A percentile compares a stretch with the other conserved stretches of the same genome.
These are phyloP conservation scores for Oncorhynchus kisutch DNA, from an alignment of 2,113 vertebrate genomes.

Conservation along the genomic window DNA sequence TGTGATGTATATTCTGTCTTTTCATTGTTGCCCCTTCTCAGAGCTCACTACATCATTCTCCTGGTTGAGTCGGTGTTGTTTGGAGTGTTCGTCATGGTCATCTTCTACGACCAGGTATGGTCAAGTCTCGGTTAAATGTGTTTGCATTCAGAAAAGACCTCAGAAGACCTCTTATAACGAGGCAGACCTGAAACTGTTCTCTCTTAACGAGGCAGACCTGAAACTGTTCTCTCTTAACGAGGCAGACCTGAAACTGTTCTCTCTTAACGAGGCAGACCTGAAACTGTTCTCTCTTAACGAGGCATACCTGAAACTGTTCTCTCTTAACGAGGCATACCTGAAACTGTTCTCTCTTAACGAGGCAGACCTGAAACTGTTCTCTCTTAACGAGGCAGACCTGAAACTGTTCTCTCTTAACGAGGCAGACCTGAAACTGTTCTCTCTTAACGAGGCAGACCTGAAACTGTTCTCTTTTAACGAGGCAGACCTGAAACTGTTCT, in stretches of 20 bases:
- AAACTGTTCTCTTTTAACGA: not conserved
- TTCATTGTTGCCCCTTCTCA: slow-evolving; percentile 30
- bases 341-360: not conserved
- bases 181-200: not conserved
- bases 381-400: too few relatives aligned
- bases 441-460: too few relatives aligned
- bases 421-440: not conserved
- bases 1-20: not conserved
- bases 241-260: too few relatives aligned
- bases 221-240: too few relatives aligned
- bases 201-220: too few relatives aligned
- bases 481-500: not conserved
- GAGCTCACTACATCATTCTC: slow-evolving; percentile 80
- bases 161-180: not conserved
- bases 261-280: too few relatives aligned
- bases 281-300: not conserved
- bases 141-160: too few relatives aligned
- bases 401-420: not conserved
- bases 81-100: slow-evolving; percentile 78
- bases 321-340: too few relatives aligned
- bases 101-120: slow-evolving; percentile 83
- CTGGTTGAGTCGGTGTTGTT: slow-evolving; percentile 82
- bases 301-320: not conserved
- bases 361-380: not conserved
- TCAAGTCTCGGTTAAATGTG: not conserved